Evolutionary conservation across 1,140 invertebrate species (phyloP).

Genomic region (Trichonephila inaurata): DNA sequence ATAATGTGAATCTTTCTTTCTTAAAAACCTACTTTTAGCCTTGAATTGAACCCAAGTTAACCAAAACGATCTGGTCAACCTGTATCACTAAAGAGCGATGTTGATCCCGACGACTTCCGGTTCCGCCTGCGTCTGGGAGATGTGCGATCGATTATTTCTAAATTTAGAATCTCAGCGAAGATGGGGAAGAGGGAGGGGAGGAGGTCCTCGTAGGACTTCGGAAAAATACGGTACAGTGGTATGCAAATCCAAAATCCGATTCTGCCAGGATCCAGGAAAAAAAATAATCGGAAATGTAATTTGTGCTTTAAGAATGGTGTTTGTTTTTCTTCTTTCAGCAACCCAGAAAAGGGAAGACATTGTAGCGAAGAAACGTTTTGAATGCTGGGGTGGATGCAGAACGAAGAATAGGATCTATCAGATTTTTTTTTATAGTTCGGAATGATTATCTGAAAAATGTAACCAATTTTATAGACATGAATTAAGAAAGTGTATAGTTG

Average conservation of each 20-base stretch:
- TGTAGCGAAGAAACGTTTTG: not conserved
- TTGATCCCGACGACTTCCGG: slow-evolving; percentile 54
- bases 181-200: slow-evolving; percentile 77
- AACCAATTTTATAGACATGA: no score
- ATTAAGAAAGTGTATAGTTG: no score
- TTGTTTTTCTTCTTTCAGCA: not conserved
- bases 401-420: not conserved
- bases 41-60: no score
- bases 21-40: no score
- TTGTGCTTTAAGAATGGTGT: not conserved
- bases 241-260: slow-evolving; percentile 20
- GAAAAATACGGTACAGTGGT: not conserved
- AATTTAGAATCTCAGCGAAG: slow-evolving; percentile 33
- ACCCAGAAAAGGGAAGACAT: not conserved
- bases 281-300: not conserved
- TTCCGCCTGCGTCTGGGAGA: slow-evolving; percentile 15
- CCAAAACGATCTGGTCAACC: no score
- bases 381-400: not conserved
- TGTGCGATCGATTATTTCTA: slow-evolving; percentile 60
- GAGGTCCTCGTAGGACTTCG: not conserved
- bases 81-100: not conserved
- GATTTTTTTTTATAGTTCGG: no score
- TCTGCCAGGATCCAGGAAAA: not conserved
- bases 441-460: no score
- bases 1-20: no score